Evolutionary conservation across 2,113 vertebrate genomes (phyloP).

Genomic region (Peromyscus californicus): DNA sequence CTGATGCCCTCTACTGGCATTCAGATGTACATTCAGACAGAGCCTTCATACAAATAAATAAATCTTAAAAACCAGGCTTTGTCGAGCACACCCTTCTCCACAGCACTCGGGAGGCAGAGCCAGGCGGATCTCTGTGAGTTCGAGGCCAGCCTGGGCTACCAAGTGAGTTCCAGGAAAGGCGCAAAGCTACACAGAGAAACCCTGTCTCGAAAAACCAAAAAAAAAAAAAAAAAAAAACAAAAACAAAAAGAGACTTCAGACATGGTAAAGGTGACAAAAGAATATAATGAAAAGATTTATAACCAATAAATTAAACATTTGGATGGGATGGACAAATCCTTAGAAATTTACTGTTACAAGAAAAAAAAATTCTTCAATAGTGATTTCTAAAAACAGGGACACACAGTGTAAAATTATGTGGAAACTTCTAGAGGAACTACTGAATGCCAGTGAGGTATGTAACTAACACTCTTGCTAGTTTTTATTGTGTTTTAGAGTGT

Average conservation of each 20-base stretch:
- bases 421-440: not conserved
- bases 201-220: not conserved
- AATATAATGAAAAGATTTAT: not conserved
- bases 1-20: not conserved
- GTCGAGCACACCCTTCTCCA: rapidly evolving
- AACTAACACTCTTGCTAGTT: not conserved
- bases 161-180: not conserved
- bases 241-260: not conserved
- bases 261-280: not conserved
- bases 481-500: not conserved
- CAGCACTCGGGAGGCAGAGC: not conserved
- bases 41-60: not conserved
- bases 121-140: not conserved
- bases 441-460: not conserved
- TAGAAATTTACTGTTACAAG: not conserved
- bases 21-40: not conserved
- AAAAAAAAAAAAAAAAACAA: not conserved
- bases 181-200: not conserved
- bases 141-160: not conserved
- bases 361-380: not conserved
- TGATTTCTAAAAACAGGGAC: not conserved
- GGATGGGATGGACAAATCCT: not conserved
- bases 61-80: not conserved
- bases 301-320: not conserved
- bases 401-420: not conserved